These are phyloP conservation scores for Acanthosepion esculentum DNA, from an alignment of 2,888 invertebrate species.

Conservation along the genomic window DNA sequence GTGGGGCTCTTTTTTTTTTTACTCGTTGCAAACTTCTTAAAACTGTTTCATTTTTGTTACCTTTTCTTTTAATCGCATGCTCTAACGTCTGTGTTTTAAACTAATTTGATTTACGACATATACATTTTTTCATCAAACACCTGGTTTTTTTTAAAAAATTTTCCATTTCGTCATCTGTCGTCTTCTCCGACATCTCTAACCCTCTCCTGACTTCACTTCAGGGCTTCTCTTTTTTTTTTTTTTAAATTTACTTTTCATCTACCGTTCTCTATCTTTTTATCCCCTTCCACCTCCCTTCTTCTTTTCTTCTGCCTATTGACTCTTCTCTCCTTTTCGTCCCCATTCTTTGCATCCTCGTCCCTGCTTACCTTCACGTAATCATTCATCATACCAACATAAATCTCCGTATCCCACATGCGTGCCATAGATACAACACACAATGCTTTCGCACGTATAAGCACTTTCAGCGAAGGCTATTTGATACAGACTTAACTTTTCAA, in stretches of 20 bases:
- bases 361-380: conserved; percentile 10
- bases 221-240: background rate
- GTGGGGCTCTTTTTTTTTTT: background rate
- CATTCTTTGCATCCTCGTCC: background rate
- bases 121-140: background rate
- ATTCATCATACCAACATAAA: conserved; percentile 20
- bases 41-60: background rate
- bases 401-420: background rate
- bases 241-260: too few species aligned
- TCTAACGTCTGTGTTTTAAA: too few species aligned
- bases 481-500: too few species aligned
- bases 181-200: background rate
- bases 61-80: background rate
- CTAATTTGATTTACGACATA: background rate
- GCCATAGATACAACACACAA: background rate
- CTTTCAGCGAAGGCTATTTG: too few species aligned
- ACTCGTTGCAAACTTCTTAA: background rate
- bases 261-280: background rate
- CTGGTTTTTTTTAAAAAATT: background rate
- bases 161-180: background rate
- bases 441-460: too few species aligned
- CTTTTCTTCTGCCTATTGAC: background rate
- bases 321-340: background rate
- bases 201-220: background rate
- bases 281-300: background rate